A percentile compares a stretch with the other conserved stretches of the same genome.
These are phyloP conservation scores for Calliopum simillimum DNA, from an alignment of 2,888 invertebrate species.

Conservation along the genomic window DNA sequence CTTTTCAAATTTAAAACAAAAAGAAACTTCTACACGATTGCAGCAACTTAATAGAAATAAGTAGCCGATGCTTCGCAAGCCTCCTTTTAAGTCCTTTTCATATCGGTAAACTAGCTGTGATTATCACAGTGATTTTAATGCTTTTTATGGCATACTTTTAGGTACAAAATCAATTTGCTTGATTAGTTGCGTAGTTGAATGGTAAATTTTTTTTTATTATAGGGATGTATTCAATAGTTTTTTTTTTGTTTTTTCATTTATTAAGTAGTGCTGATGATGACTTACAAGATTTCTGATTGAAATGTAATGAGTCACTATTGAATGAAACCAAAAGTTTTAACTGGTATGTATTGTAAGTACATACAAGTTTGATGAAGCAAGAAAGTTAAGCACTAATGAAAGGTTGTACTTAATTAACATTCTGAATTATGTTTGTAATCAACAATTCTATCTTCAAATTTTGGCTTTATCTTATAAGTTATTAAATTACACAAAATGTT, in stretches of 20 bases:
- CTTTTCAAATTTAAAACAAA: background rate
- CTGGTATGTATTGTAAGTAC: too few relatives aligned
- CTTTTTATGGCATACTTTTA: conserved; percentile 11
- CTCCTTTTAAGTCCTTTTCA: background rate
- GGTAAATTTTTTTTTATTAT: background rate
- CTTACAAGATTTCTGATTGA: conserved; percentile 26
- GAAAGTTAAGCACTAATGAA: background rate
- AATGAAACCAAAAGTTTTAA: too few relatives aligned
- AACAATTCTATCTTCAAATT: too few relatives aligned
- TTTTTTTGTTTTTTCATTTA: background rate
- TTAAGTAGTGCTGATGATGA: conserved; percentile 8
- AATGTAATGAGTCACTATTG: background rate
- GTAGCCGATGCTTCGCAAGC: background rate
- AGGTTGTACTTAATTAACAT: too few relatives aligned
- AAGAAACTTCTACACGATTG: background rate
- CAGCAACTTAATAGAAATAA: background rate
- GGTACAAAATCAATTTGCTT: conserved; percentile 17
- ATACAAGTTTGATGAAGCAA: too few relatives aligned
- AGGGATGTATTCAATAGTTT: background rate
- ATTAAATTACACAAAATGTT: too few relatives aligned
- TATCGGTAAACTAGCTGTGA: background rate
- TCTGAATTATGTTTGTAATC: too few relatives aligned
- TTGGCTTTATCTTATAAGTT: too few relatives aligned
- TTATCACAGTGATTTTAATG: background rate
- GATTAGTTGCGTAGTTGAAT: conserved; percentile 4